Base-by-base conservation (phyloP, 2,113 vertebrate species). In the Perccottus glenii region DNA sequence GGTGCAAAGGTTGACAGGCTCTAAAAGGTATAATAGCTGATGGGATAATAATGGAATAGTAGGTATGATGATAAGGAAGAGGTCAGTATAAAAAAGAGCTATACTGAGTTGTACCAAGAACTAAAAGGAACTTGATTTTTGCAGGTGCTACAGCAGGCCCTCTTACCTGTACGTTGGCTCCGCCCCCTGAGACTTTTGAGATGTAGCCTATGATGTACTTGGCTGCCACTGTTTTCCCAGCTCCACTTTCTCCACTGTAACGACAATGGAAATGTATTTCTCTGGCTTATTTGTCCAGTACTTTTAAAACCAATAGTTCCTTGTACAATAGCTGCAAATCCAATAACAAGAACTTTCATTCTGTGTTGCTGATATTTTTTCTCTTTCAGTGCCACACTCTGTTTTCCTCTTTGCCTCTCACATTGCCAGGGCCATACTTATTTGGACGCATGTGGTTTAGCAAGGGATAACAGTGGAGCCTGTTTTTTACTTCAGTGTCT, bases 171-270 rank as follows among this genome's bases (percentile, higher is more conserved):
- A 99, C 98, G 89, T 91, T 96, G 73, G 95, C 88, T 44, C 97
- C 98, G 8, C 98, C 98, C 65, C 98, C 98, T 5, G 97, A 99
- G 61, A 99, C 94, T 86, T 93, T 95, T 57, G 97, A 99, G 87
- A 99, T 77, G 55, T 99, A 99, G 81, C 96, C 66, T 96, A 99
- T 98, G 48, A 98, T 99, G 44, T 98, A 98, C 75, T 99, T 99
- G 68, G 97, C 97, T 67, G 96, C 97, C 48, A 99, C 97, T 0
- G 97, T 98, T 89, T 99, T 99, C 9, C 97, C 97, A 35, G 97
- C 96, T 62, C 97, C 97, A 8, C 97, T 98, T 87, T 99, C 97
- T 3, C 97, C 97, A 50, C 97, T 98, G 73, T 67, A 80, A 84
- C 78, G 5, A 43, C 3, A 11, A 42, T 15, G 8, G 3, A 56